phyloP scores from a whole-genome alignment of 2,113 vertebrate species.

The Mola mola region DNA sequence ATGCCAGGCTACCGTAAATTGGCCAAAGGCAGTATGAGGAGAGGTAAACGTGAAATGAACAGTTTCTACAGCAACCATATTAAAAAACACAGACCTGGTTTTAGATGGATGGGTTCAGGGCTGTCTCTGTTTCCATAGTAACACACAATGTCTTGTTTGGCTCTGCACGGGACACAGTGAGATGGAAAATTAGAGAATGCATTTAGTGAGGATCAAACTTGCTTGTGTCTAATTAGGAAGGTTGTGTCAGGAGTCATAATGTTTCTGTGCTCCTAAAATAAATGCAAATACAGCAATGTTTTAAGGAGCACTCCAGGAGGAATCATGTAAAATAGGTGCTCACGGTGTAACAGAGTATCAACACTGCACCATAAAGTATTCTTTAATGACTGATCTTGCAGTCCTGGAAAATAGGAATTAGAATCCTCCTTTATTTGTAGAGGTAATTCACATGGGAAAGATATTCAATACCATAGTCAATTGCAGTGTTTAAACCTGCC shows the following conservation, averaged over 20 bases:
- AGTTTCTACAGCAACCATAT: slow-evolving; percentile 65
- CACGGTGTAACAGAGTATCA: slow-evolving; percentile 28
- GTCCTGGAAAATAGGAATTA: slow-evolving; percentile 24
- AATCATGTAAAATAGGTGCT: slow-evolving; percentile 18
- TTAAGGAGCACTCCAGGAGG: slow-evolving; percentile 5
- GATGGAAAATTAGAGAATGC: slow-evolving; percentile 50
- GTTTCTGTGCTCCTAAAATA: slow-evolving; percentile 8
- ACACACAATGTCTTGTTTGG: slow-evolving; percentile 91
- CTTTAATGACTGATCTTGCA: slow-evolving; percentile 18
- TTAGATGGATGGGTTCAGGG: slow-evolving; percentile 86
- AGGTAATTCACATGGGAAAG: slow-evolving; percentile 22
- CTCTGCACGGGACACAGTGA: slow-evolving; percentile 81
- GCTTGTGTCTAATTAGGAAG: slow-evolving; percentile 30
- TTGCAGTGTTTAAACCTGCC: slow-evolving; percentile 17
- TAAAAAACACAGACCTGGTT: slow-evolving; percentile 86
- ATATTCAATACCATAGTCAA: neutral
- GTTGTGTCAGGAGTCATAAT: slow-evolving; percentile 24
- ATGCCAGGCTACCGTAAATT: slow-evolving; percentile 19
- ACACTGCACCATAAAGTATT: slow-evolving; percentile 12
- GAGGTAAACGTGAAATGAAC: slow-evolving; percentile 38
- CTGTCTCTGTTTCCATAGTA: slow-evolving; percentile 98
- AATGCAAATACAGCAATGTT: slow-evolving; percentile 10
- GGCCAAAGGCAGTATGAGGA: slow-evolving; percentile 21
- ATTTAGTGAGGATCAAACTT: slow-evolving; percentile 38
- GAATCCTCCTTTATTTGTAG: slow-evolving; percentile 15